phyloP scores from a whole-genome alignment of 2,113 vertebrate genomes.

The Proteles cristata region DNA sequence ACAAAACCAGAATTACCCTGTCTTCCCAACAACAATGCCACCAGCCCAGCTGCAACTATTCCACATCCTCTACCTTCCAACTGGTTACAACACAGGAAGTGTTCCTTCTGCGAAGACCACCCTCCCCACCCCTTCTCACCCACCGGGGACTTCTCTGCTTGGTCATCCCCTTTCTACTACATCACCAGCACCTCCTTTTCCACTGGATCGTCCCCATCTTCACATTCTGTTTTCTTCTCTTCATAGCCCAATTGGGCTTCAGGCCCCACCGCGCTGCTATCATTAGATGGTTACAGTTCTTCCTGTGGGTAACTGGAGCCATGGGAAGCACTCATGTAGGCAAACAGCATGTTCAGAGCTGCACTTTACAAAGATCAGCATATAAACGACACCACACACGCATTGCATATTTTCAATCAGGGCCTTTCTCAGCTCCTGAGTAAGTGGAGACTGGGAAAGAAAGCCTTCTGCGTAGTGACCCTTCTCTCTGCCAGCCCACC shows the following conservation, averaged over 20 bases:
- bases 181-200: not conserved
- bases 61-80: not conserved
- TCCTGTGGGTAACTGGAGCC: not conserved
- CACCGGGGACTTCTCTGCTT: not conserved
- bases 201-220: not conserved
- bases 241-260: not conserved
- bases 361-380: not conserved
- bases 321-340: not conserved
- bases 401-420: not conserved
- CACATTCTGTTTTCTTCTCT: not conserved
- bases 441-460: not conserved
- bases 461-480: not conserved
- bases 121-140: not conserved
- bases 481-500: not conserved
- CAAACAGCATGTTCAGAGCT: not conserved
- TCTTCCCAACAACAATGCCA: not conserved
- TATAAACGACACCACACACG: rapidly evolving
- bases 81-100: not conserved
- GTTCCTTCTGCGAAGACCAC: not conserved
- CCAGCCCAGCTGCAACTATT: not conserved
- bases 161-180: too few relatives aligned
- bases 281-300: not conserved
- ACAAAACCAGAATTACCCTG: not conserved
- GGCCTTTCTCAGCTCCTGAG: not conserved
- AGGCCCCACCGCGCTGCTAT: not conserved